Conservation (phyloP, 2,888 invertebrate species). For the Zygothrica quintamaculata region DNA sequence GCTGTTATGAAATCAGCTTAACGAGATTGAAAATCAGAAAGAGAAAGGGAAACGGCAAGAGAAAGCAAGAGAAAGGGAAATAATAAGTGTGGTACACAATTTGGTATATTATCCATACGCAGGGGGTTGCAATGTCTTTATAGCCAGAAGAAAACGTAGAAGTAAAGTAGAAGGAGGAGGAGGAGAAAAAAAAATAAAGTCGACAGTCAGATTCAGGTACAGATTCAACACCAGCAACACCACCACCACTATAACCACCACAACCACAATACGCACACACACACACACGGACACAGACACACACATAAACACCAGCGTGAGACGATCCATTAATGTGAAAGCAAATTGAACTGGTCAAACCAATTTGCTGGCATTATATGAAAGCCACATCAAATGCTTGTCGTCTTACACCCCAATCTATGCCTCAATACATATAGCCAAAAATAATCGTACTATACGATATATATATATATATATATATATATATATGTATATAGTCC, state of each 20-base stretch:
- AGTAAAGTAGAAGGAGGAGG: no score
- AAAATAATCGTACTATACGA: no score
- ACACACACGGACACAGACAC: no score
- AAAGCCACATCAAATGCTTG: constrained; percentile 64
- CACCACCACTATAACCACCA: no score
- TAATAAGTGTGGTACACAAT: constrained; percentile 14
- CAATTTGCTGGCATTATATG: constrained; percentile 76
- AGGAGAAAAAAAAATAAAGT: no score
- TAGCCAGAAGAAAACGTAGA: no score
- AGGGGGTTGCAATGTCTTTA: constrained; percentile 41
- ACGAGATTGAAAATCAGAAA: constrained; percentile 74
- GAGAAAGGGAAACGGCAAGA: constrained; percentile 8
- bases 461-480: no score
- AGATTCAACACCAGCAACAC: no score
- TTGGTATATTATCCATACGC: constrained; percentile 37
- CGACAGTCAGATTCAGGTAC: constrained; percentile 1
- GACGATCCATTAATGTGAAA: constrained; percentile 22
- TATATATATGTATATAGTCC: no score
- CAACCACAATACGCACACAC: no score
- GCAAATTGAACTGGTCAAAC: constrained; percentile 63
- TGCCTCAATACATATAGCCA: background rate
- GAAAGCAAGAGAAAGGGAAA: constrained; percentile 39
- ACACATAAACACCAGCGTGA: no score
- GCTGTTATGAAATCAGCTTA: constrained; percentile 78
- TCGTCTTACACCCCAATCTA: background rate